Conservation (phyloP, 2,113 vertebrate species). For the Galbula dea region DNA sequence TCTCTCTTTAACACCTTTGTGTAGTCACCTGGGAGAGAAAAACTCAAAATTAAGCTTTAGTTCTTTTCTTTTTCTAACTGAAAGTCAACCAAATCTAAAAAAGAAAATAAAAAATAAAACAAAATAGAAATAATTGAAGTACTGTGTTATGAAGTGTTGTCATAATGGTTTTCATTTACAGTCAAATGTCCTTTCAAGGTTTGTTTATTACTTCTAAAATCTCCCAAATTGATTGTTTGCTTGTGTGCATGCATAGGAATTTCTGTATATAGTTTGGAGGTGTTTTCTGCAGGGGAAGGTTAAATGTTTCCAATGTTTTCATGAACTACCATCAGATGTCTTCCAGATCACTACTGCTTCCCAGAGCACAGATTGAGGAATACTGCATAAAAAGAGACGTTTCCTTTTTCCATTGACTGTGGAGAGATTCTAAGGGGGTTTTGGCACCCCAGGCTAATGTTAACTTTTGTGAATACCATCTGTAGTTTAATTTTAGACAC, state of each 20-base stretch:
- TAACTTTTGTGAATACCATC: constrained; percentile 10
- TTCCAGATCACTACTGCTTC: constrained; percentile 58
- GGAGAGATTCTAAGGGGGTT: not conserved
- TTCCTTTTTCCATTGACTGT: constrained; percentile 37
- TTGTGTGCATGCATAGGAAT: constrained; percentile 17
- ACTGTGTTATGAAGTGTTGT: constrained; percentile 11
- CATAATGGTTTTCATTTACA: constrained; percentile 41
- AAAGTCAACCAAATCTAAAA: not conserved
- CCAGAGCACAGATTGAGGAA: constrained; percentile 22
- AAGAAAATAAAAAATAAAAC: not conserved
- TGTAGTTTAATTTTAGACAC: constrained; percentile 43
- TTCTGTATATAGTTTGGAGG: constrained; percentile 22
- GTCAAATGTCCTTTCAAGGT: constrained; percentile 21
- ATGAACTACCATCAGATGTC: constrained; percentile 56
- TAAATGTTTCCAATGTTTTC: constrained; percentile 44
- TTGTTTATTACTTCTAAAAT: constrained; percentile 52
- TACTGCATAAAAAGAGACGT: constrained; percentile 28
- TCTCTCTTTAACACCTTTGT: not conserved
- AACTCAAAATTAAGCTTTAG: not conserved
- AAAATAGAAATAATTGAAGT: not conserved
- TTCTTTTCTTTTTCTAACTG: not conserved
- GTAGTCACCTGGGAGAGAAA: not conserved
- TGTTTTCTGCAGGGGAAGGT: constrained; percentile 40
- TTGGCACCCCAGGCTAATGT: constrained; percentile 17
- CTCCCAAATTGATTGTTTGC: constrained; percentile 35